These are phyloP conservation scores for Anolis carolinensis DNA, from an alignment of 2,113 vertebrate species.

Conservation along the genomic window DNA sequence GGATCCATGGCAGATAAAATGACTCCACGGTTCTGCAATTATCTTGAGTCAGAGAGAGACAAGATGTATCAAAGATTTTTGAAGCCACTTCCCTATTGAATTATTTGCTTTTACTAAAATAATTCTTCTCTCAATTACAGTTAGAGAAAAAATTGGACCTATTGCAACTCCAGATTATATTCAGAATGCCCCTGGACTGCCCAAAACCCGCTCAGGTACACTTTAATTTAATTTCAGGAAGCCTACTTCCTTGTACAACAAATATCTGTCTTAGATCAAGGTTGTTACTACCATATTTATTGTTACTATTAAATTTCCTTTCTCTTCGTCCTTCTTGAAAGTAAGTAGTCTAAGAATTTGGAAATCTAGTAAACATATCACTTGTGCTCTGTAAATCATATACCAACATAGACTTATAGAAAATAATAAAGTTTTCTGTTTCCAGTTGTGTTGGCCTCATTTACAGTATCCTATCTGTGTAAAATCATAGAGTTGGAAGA, in stretches of 20 bases:
- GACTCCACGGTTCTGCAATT: no score
- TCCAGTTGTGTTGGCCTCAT: not conserved
- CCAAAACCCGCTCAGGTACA: constrained; percentile 97
- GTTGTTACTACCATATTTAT: not conserved
- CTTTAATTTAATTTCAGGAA: not conserved
- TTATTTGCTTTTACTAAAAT: not conserved
- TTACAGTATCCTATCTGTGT: not conserved
- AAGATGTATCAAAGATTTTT: not conserved
- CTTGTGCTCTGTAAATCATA: not conserved
- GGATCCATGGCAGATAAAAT: no score
- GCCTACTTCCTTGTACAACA: not conserved
- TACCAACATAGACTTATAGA: not conserved
- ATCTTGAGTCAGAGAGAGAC: no score
- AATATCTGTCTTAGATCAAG: not conserved
- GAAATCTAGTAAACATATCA: not conserved
- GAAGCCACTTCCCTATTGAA: not conserved
- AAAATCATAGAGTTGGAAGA: no score
- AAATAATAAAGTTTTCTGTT: not conserved
- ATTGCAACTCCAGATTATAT: constrained; percentile 97
- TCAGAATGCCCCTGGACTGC: constrained; percentile 92
- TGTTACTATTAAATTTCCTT: not conserved
- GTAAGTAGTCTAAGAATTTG: not conserved
- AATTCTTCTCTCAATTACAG: constrained; percentile 64
- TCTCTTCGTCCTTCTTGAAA: not conserved
- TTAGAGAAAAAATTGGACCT: constrained; percentile 95